Percentiles rank a stretch among this genome's conserved stretches.
Conservation (phyloP, 2,113 vertebrate species). For the Solea senegalensis region DNA sequence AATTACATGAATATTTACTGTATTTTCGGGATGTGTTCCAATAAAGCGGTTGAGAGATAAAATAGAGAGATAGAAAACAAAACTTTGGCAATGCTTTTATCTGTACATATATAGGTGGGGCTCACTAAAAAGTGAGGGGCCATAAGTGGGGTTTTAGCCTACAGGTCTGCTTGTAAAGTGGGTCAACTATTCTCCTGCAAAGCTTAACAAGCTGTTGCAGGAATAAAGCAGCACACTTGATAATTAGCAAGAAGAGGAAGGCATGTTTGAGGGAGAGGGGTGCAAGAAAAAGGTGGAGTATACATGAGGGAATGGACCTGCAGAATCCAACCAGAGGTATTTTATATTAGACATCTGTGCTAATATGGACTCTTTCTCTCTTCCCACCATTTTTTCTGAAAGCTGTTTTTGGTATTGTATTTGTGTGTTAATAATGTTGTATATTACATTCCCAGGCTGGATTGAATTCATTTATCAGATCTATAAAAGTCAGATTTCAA, state of each 20-base stretch:
- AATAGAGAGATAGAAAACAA: not conserved
- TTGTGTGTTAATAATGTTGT: not conserved
- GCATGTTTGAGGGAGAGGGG: slow-evolving; percentile 42
- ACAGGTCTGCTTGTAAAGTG: slow-evolving; percentile 76
- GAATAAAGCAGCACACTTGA: slow-evolving; percentile 72
- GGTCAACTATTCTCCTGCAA: slow-evolving; percentile 80
- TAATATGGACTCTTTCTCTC: not conserved
- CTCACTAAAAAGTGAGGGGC: slow-evolving; percentile 52
- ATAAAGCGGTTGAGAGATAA: too few species aligned
- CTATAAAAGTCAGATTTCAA: not conserved
- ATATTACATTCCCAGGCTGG: not conserved
- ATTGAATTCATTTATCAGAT: not conserved
- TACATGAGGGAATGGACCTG: slow-evolving; percentile 49
- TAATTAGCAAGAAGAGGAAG: slow-evolving; percentile 75
- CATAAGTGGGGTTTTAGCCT: slow-evolving; percentile 60
- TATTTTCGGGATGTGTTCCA: too few species aligned
- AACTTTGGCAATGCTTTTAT: too few species aligned
- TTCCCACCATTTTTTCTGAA: not conserved
- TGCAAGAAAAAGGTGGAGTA: slow-evolving; percentile 39
- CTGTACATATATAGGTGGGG: slow-evolving; percentile 7
- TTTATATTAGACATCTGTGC: slow-evolving; percentile 17
- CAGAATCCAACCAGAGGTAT: slow-evolving; percentile 23
- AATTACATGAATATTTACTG: too few species aligned
- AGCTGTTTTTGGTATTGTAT: not conserved
- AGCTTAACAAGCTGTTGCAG: slow-evolving; percentile 75